Percentiles rank a stretch among this genome's conserved stretches.
phyloP scores from a whole-genome alignment of 2,888 invertebrate species.

The Gerris lacustris region DNA sequence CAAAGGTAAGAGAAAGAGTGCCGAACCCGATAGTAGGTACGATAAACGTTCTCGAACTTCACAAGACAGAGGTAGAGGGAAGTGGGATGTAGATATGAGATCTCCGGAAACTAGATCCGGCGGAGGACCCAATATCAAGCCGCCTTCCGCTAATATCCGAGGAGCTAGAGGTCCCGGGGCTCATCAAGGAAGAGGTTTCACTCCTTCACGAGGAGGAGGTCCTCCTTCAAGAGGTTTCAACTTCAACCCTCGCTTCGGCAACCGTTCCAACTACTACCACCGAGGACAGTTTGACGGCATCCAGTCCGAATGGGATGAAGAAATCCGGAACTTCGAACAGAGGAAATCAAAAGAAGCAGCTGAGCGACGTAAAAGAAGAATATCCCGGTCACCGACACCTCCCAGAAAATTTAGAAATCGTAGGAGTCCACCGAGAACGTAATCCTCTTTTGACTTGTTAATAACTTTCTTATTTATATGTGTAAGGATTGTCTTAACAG shows the following conservation, averaged over 20 bases:
- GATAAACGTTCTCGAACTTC: neutral
- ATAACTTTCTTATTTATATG: no score
- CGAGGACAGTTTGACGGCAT: constrained; percentile 17
- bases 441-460: neutral
- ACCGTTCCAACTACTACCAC: constrained; percentile 13
- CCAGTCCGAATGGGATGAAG: constrained; percentile 28
- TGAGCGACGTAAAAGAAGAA: constrained; percentile 7
- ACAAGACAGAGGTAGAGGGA: neutral
- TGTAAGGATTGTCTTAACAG: no score
- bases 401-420: constrained; percentile 1
- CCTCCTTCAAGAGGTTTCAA: constrained; percentile 15
- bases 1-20: constrained; percentile 12
- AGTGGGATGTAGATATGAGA: constrained; percentile 2
- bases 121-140: no score
- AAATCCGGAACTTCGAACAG: constrained; percentile 28
- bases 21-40: constrained; percentile 14
- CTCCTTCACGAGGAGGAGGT: constrained; percentile 5
- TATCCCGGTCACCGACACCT: neutral
- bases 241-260: constrained; percentile 6
- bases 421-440: neutral
- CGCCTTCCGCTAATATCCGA: no score
- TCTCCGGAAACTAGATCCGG: neutral
- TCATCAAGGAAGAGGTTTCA: no score
- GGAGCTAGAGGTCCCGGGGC: no score
- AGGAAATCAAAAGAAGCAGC: constrained; percentile 17